These are phyloP conservation scores for Rhea americana DNA, from an alignment of 2,113 vertebrate species.

Conservation along the genomic window DNA sequence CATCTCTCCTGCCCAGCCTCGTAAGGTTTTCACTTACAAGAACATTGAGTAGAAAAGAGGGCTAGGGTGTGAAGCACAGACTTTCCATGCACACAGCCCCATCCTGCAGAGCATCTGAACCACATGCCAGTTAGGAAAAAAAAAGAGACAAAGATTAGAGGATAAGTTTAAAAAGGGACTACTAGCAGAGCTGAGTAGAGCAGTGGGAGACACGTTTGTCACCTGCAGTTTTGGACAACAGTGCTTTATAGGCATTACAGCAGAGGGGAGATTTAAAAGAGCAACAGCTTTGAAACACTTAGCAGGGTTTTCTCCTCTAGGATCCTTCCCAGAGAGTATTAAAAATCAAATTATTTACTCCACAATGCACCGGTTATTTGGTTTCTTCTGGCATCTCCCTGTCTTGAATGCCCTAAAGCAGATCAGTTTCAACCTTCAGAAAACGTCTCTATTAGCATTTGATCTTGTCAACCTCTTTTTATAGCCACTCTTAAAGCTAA, in stretches of 20 bases:
- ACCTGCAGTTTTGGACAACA: background rate
- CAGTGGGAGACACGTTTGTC: background rate
- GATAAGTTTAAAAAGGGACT: background rate
- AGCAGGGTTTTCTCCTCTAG: background rate
- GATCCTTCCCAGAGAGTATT: background rate
- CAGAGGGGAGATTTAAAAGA: background rate
- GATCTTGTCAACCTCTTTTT: slow-evolving; percentile 46
- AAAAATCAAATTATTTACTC: slow-evolving; percentile 48
- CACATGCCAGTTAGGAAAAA: background rate
- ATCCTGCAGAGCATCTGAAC: background rate
- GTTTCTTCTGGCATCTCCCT: slow-evolving; percentile 38
- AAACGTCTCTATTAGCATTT: slow-evolving; percentile 51
- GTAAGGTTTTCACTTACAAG: too few species aligned
- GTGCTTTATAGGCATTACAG: background rate
- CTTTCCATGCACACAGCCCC: background rate
- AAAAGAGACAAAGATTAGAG: background rate
- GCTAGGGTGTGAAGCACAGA: background rate
- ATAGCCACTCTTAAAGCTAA: background rate
- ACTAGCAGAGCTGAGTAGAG: background rate
- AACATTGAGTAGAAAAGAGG: too few species aligned
- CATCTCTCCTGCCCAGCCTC: too few species aligned
- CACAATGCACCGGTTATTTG: slow-evolving; percentile 23
- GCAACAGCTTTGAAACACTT: background rate
- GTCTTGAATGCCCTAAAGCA: background rate
- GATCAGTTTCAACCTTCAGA: slow-evolving; percentile 41